phyloP scores from a whole-genome alignment of 2,113 vertebrate species.

The Alethe diademata region DNA sequence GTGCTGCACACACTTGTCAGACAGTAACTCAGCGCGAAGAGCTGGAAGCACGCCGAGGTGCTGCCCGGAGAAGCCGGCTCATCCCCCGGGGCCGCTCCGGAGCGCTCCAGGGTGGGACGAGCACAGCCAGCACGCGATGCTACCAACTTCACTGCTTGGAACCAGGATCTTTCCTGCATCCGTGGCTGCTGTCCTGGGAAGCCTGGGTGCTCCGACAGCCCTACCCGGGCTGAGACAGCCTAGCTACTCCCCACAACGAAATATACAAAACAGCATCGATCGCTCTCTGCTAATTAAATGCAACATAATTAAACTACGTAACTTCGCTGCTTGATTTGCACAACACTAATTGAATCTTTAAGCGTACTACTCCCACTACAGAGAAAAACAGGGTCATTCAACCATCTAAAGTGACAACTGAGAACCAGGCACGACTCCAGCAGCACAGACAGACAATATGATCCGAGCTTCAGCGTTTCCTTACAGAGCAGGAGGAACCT shows the following conservation, averaged over 20 bases:
- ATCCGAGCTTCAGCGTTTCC: neutral
- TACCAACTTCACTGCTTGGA: neutral
- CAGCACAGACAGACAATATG: constrained; percentile 35
- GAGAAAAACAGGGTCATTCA: neutral
- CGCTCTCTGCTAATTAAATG: constrained; percentile 41
- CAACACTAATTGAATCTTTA: constrained; percentile 33
- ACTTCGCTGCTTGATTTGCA: constrained; percentile 21
- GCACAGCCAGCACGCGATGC: neutral
- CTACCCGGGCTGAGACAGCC: neutral
- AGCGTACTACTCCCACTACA: constrained; percentile 20
- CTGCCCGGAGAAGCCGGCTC: neutral
- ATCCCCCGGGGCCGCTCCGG: neutral
- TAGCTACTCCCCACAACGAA: neutral
- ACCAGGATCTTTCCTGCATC: neutral
- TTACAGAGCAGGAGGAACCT: neutral
- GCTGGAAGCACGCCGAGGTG: neutral
- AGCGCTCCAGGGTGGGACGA: neutral
- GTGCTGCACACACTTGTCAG: neutral
- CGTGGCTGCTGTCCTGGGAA: neutral
- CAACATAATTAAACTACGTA: constrained; percentile 47
- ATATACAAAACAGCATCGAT: constrained; percentile 8
- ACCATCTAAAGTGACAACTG: constrained; percentile 18
- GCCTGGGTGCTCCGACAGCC: neutral
- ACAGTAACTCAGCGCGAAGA: neutral
- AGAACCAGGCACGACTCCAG: constrained; percentile 31